Base-by-base conservation (phyloP, 2,113 vertebrate species). In the Phaethornis superciliosus region DNA sequence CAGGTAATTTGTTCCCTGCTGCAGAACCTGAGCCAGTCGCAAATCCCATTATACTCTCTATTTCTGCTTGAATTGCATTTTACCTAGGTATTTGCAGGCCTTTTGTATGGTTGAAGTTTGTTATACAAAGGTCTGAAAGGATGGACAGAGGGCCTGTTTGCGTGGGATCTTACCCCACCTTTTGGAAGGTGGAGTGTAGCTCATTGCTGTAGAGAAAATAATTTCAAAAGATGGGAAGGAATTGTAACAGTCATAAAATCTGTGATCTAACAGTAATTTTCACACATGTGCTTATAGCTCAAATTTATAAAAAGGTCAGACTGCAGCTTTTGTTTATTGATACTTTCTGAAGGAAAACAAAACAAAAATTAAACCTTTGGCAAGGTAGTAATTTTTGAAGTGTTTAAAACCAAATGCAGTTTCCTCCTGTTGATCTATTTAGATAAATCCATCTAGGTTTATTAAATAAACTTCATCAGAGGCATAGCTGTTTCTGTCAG, bases 231-330 rank as follows among this genome's bases (percentile, higher is more conserved):
- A 27, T 13, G 65, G 28, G 32, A 75, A 65, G 44, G 23, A 49
- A 54, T 47, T 82, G 12, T 65, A 59, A 82, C 79, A 8, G 2
- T 37, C 4, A 3, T 75, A 54, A 89, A 75, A 49, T 18, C 22
- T 23, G 1, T 3, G 5, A 46, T 52, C 46, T 2, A 85, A 59
- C 0, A 0, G 21, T 52, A 32, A 42, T 72, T 76, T 87, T 80
- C 8, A 10, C 7, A 6, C 22, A 19, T n/a, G 21, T 37, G 33
- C 77, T 89, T 55, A 23, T 24, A 87, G 42, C 22, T 80, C 8
- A 62, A 11, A 15, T 71, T 44, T 63, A 22, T 56, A 59, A 69
- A 76, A 44, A 27, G 21, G 10, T 12, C 23, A 60, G 56, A 17
- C 35, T 32, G 49, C 33, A 69, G 46, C 27, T 59, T 81, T 72